Base-by-base conservation (phyloP, 2,888 invertebrate genomes). In the Tineola bisselliella region DNA sequence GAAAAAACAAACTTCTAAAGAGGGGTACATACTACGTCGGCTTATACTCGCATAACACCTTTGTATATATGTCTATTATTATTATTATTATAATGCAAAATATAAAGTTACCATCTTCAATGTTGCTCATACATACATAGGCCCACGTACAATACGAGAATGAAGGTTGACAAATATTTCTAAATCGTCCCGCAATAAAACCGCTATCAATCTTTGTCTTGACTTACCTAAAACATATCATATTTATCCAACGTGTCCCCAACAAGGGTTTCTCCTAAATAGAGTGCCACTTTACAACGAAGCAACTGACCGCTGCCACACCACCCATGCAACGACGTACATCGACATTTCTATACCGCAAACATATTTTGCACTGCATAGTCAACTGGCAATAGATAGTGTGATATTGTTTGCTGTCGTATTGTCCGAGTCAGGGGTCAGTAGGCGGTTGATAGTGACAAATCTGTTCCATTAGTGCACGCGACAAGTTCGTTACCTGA, bases 381-480 rank as follows among this genome's bases (percentile, higher is more conserved):
- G 48, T 17, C 2, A 13, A 48, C 2, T 10, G 25, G 54, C 54
- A 54, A 25, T 58, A 33, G 31, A n/a, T 10, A 10, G 11, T 38
- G 38, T n/a, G 38, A 2, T 3, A 38, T 4, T 38, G 10, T 38
- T 25, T 6, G 25, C 6, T 4, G 25, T 25, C 25, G 25, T 25
- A 25, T 25, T 6, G 25, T 38, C 38, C n/a, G 11, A 10, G 61
- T 12, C 12, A 31, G 48, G 33, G 52, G 52, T 52, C 30, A 54
- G 61, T 17, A 31, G 33, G 31, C 63, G 59, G 61, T 44, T 60
- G 65, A 65, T 65, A 61, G 62, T 62, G 65, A 63, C 59, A 63
- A 63, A 65, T 65, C 63, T 60, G n/a, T 43, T 57, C 63, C 65
- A 65, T 65, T 63, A 63, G 59, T 33, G 25, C n/a, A 33, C 48